Percentiles rank a stretch among this genome's conserved stretches.
phyloP scores from a whole-genome alignment of 2,113 vertebrate species.

The Ivindomyrus marchei region DNA sequence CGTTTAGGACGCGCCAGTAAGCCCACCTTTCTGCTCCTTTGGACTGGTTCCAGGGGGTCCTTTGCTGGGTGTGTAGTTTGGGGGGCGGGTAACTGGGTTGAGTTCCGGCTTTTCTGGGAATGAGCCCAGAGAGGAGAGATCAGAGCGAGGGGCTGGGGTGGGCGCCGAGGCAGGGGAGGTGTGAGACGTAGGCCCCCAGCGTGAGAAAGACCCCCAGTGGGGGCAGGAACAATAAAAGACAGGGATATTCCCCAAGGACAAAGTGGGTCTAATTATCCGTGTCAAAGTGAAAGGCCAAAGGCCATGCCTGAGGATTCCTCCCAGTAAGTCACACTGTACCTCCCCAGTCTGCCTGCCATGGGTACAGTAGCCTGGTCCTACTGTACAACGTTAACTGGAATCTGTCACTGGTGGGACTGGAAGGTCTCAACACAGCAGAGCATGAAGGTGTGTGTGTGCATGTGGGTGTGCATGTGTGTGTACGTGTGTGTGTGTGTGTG shows the following conservation, averaged over 20 bases:
- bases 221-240: conserved; percentile 8
- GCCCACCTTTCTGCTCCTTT: neutral
- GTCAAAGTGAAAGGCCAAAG: neutral
- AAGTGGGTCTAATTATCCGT: conserved; percentile 4
- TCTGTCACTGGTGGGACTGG: neutral
- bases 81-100: neutral
- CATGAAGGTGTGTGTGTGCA: neutral
- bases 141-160: neutral
- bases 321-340: neutral
- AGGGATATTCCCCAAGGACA: neutral
- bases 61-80: neutral
- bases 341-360: neutral
- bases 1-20: neutral
- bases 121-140: neutral
- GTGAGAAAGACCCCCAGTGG: neutral
- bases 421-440: neutral
- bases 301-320: neutral
- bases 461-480: fast-evolving
- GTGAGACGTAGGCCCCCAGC: conserved; percentile 2
- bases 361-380: neutral
- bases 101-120: conserved; percentile 6
- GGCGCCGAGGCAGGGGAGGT: neutral
- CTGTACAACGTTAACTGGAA: neutral
- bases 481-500: too few species aligned
- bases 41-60: neutral